Evolutionary conservation across 1,140 invertebrate species (phyloP).

Genomic region (Mylabris phalerata): DNA sequence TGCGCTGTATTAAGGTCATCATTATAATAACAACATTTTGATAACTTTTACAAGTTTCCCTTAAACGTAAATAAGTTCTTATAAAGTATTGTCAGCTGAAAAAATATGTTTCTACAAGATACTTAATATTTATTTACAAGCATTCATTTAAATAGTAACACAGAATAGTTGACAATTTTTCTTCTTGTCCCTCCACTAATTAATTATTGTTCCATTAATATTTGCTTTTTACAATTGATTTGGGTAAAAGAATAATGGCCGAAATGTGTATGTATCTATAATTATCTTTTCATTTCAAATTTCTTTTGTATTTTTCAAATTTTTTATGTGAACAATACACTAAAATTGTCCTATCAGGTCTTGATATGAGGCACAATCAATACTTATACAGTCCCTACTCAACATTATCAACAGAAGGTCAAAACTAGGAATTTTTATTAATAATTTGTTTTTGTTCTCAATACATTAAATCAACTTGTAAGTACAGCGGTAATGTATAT

Average conservation of each 20-base stretch:
- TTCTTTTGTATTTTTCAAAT: no score
- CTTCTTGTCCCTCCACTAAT: neutral
- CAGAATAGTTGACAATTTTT: slow-evolving; percentile 1
- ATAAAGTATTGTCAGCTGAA: slow-evolving; percentile 37
- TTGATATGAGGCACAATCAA: slow-evolving; percentile 26
- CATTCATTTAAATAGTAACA: slow-evolving; percentile 11
- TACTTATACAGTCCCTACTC: slow-evolving; percentile 7
- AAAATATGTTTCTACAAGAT: slow-evolving; percentile 38
- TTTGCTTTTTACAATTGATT: neutral
- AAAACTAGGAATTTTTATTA: neutral
- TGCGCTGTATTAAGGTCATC: slow-evolving; percentile 10
- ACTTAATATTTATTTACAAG: slow-evolving; percentile 28
- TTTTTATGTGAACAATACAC: no score
- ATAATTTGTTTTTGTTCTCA: no score
- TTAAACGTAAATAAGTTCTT: neutral
- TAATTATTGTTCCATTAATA: neutral
- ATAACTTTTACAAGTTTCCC: neutral
- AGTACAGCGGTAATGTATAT: neutral
- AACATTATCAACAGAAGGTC: neutral
- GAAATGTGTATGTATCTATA: neutral
- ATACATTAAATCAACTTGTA: slow-evolving; percentile 3
- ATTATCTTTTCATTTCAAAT: neutral
- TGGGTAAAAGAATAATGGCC: neutral
- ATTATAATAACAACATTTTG: slow-evolving; percentile 9
- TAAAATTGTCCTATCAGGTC: slow-evolving; percentile 14